Evolutionary conservation across 2,113 vertebrate species (phyloP), one percentile per base, ranked within the genome.

Genomic region (Apistogramma diplotaenia): DNA sequence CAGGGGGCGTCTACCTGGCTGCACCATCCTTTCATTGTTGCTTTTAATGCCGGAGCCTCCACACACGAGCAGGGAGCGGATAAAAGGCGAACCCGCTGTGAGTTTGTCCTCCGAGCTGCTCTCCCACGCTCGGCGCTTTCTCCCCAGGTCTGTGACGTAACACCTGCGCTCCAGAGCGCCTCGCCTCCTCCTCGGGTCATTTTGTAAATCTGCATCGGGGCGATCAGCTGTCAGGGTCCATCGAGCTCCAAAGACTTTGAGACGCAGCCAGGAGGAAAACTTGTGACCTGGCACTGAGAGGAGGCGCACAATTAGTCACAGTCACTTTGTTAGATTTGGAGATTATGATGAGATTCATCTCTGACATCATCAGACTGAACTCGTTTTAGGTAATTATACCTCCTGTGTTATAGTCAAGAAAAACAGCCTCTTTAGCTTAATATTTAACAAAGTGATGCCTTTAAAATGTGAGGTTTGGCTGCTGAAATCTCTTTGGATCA

Each of bases 141-240:
- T 70, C 31, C 25, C 25, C 65, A 70, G 65, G 65, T 70, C 65
- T 70, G 43, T 51, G 43, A 70, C 29, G 43, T 70, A 70, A 70
- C 18, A 31, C 43, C 65, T 51, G 16, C 25, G 5, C 49, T 70
- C 10, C 6, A n/a, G 13, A 51, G 51, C 3, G 43, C 65, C 49
- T 51, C 65, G 51, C 43, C 18, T 62, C 78, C 15, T 51, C 6
- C 49, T 6, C 0, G 27, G 27, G 40, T 80, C 67, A 81, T 87
- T 85, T 81, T 29, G 61, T 70, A 70, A 78, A 87, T 91, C 54
- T 74, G 77, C 74, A 53, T 19, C 65, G 1, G 9, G 21, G 56
- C 9, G 61, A 81, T 88, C 79, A 82, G 56, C 87, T 70, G 83
- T 86, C 87, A 37, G 81, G n/a, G 51, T 62, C 37, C 62, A 74